phyloP scores from a whole-genome alignment of 2,888 invertebrate genomes.

The Metallyticus violacea region DNA sequence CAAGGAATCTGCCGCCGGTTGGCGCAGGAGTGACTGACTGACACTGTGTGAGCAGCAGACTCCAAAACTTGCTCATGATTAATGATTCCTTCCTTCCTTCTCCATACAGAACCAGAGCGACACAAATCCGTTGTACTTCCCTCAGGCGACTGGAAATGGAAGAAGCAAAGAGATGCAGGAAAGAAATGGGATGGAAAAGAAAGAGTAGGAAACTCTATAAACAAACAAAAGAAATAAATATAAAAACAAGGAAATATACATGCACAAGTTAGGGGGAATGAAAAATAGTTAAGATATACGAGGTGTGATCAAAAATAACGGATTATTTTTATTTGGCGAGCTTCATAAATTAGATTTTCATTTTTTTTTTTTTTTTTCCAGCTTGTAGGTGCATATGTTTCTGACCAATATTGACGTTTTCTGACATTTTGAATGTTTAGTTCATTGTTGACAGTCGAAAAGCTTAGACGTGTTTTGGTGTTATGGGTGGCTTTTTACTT shows the following conservation, averaged over 20 bases:
- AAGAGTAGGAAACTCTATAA: not conserved
- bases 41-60: constrained; percentile 1
- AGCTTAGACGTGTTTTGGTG: no score
- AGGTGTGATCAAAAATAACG: no score
- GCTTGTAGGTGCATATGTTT: no score
- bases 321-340: no score
- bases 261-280: not conserved
- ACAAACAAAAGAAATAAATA: not conserved
- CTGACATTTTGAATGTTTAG: no score
- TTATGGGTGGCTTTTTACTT: no score
- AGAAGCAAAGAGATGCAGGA: not conserved
- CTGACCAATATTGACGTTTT: no score
- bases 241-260: not conserved
- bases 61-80: constrained; percentile 26
- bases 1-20: constrained; percentile 15
- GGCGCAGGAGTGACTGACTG: constrained; percentile 8
- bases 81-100: constrained; percentile 20
- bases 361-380: no score
- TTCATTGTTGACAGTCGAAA: no score
- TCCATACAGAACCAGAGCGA: not conserved
- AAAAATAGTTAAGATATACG: no score
- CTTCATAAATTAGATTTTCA: no score
- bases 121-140: not conserved
- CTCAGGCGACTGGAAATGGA: no score
- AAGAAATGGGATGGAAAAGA: not conserved